phyloP scores from a whole-genome alignment of 1,140 invertebrate genomes.

The Sitodiplosis mosellana region DNA sequence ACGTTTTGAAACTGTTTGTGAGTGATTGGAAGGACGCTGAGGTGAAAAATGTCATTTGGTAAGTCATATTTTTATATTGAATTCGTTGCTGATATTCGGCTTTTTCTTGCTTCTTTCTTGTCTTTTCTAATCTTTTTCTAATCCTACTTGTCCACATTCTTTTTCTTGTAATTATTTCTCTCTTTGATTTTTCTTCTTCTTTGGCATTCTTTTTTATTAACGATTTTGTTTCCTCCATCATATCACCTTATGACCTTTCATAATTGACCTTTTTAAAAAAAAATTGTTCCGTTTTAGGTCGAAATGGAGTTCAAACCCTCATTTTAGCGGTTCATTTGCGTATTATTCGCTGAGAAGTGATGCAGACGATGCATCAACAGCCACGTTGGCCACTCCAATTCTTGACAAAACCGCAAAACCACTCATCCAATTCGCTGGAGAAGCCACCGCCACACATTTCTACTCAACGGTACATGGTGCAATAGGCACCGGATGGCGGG shows the following conservation, averaged over 20 bases:
- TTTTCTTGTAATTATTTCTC: too few relatives aligned
- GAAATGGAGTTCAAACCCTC: conserved; percentile 45
- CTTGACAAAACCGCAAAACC: conserved; percentile 26
- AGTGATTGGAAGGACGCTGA: too few relatives aligned
- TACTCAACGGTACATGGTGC: conserved; percentile 69
- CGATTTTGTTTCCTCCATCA: too few relatives aligned
- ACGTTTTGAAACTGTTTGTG: conserved; percentile 24
- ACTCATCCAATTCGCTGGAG: conserved; percentile 47
- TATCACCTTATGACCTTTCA: too few relatives aligned
- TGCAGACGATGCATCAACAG: conserved; percentile 26
- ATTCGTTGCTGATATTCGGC: too few relatives aligned
- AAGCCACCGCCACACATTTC: conserved; percentile 43
- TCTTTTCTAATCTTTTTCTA: too few relatives aligned
- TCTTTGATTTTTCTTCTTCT: too few relatives aligned
- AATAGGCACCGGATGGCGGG: conserved; percentile 53
- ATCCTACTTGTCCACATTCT: too few relatives aligned
- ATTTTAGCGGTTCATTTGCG: conserved; percentile 49
- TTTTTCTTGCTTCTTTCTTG: too few relatives aligned
- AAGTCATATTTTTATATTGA: too few relatives aligned
- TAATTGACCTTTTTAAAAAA: background rate
- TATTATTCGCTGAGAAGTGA: conserved; percentile 39
- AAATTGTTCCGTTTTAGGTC: conserved; percentile 28
- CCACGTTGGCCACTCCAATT: conserved; percentile 35
- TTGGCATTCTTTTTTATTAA: too few relatives aligned
- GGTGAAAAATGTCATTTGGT: too few relatives aligned